Conservation (phyloP, 2,113 vertebrate species). For the Physeter macrocephalus region DNA sequence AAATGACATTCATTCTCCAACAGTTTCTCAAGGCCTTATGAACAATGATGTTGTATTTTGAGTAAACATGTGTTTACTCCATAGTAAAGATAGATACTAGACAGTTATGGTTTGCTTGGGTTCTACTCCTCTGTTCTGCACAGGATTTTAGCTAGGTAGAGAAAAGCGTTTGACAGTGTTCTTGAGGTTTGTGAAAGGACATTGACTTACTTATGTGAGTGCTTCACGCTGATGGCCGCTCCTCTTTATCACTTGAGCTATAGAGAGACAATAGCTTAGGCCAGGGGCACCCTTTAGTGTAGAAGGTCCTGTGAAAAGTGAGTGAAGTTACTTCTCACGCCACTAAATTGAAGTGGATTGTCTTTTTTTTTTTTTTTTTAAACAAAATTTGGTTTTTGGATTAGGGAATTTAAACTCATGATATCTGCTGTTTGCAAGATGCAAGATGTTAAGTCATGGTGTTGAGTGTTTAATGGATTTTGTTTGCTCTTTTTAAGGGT, state of each 20-base stretch:
- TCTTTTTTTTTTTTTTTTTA: not conserved
- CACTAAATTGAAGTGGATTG: not conserved
- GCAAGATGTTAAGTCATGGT: not conserved
- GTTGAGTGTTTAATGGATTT: not conserved
- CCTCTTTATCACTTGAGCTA: not conserved
- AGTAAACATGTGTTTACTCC: slow-evolving; percentile 67
- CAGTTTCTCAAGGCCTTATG: slow-evolving; percentile 47
- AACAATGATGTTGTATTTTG: slow-evolving; percentile 53
- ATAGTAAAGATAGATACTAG: slow-evolving; percentile 27
- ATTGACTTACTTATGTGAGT: not conserved
- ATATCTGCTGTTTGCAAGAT: not conserved
- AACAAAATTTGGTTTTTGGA: slow-evolving; percentile 17
- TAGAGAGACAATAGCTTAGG: not conserved
- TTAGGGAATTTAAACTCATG: not conserved
- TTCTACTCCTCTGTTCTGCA: not conserved
- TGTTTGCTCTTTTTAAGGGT: not conserved
- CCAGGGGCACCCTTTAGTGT: not conserved
- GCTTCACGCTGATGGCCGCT: not conserved
- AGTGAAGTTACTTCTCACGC: not conserved
- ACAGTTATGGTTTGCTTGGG: not conserved
- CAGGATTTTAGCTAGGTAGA: not conserved
- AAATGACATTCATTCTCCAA: slow-evolving; percentile 64
- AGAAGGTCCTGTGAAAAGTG: not conserved
- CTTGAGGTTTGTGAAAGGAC: accelerated
- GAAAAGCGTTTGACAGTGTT: not conserved